Evolutionary conservation across 2,797 vertebrate species (phyloP), one percentile per base, ranked within the genome.

Genomic region (Cygnus olor): DNA sequence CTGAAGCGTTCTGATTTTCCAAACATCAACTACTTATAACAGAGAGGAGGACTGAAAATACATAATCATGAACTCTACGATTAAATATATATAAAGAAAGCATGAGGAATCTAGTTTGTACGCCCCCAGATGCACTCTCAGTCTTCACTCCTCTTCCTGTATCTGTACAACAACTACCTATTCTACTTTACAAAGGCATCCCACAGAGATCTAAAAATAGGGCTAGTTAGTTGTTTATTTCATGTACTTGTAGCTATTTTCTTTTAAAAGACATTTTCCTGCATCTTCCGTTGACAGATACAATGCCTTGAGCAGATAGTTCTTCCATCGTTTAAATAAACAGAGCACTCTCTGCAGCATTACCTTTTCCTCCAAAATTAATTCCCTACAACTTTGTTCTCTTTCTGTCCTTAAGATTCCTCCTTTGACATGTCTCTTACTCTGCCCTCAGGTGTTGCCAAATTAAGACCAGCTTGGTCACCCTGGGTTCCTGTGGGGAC

Each of bases 241-340:
- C 30, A 89, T 47, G 17, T 72, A 84, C 83, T 93, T 87, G 74
- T 38, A 64, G 24, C 8, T 63, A 66, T 85, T 88, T 93, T 70
- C 9, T 81, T 90, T 93, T 53, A 42, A 54, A 77, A 96, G 4
- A 30, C 47, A 51, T 61, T 91, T 88, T 56, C 21, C 44, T 78
- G 14, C 27, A 16, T 72, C 24, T 71, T 73, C 42, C 0, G 0
- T 40, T 82, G 71, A 84, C 65, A 94, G 63, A 90, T 45, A 77
- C 19, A 82, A 82, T 4, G 36, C 34, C 73, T 91, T 72, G 53
- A 91, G 70, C 36, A 87, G 42, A 36, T 86, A 68, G 16, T 42
- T 90, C 40, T 80, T 82, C 24, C n/a, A 57, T 10, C 3, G 9
- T 60, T 87, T 88, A 81, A 91, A 93, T 80, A 76, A 95, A 80